phyloP scores from a whole-genome alignment of 2,888 invertebrate species.

The Watsonalla binaria region DNA sequence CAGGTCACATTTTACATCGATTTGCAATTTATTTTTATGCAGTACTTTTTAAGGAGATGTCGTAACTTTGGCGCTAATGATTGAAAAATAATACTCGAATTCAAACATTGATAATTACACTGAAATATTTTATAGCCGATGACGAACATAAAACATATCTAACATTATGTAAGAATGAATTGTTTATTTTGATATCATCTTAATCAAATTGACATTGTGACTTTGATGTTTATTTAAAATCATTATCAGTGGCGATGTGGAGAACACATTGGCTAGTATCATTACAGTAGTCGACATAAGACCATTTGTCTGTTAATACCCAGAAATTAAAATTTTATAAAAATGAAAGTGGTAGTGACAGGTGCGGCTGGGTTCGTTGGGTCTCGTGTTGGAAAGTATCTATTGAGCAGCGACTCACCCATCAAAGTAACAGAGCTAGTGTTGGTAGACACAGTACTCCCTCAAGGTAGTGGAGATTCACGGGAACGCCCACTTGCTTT shows the following conservation, averaged over 20 bases:
- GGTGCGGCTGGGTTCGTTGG: conserved; percentile 58
- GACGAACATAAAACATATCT: too few relatives aligned
- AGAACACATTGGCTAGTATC: not conserved
- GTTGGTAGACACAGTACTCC: conserved; percentile 28
- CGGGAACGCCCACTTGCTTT: conserved; percentile 11
- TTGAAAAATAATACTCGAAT: too few relatives aligned
- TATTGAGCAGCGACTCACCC: conserved; percentile 29
- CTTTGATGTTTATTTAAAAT: not conserved
- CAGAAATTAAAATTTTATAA: not conserved
- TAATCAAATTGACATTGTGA: conserved; percentile 1
- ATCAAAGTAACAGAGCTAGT: conserved; percentile 32
- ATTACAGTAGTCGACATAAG: not conserved
- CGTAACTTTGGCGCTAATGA: too few relatives aligned
- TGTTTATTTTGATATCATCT: not conserved
- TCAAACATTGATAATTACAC: too few relatives aligned
- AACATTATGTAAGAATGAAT: too few relatives aligned
- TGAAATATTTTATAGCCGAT: too few relatives aligned
- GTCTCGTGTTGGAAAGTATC: conserved; percentile 35
- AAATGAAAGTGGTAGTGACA: conserved; percentile 55
- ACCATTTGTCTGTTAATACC: not conserved
- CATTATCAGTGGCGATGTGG: not conserved
- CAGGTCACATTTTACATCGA: too few relatives aligned
- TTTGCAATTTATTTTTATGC: too few relatives aligned
- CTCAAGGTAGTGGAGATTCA: conserved; percentile 12
- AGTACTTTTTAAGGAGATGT: too few relatives aligned